A percentile compares a stretch with the other conserved stretches of the same genome.
Evolutionary conservation across 2,888 invertebrate species (phyloP).

Genomic region (Sericinus montela): DNA sequence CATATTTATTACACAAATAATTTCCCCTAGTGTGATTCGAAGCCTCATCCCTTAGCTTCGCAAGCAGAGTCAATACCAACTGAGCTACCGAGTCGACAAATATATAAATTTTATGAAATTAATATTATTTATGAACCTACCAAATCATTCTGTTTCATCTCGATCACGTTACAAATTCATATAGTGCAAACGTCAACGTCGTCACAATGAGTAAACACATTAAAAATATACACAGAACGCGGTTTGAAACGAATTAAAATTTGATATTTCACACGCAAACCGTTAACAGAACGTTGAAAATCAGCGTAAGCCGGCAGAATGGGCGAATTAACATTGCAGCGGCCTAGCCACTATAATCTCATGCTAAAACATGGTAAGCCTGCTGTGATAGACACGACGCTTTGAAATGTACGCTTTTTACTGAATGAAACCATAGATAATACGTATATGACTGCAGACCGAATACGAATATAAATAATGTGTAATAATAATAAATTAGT

Average conservation of each 20-base stretch:
- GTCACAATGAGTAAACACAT: not conserved
- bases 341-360: constrained; percentile 24
- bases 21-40: no score
- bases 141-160: not conserved
- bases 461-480: no score
- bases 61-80: no score
- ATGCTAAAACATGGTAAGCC: constrained; percentile 35
- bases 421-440: no score
- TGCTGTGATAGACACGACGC: constrained; percentile 22
- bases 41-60: no score
- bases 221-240: constrained; percentile 2
- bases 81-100: no score
- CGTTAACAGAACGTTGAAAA: constrained; percentile 15
- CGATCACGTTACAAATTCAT: constrained; percentile 7
- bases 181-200: not conserved
- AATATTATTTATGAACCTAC: no score
- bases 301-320: constrained; percentile 15
- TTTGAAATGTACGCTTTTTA: constrained; percentile 19
- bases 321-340: constrained; percentile 27
- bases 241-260: constrained; percentile 14
- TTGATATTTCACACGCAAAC: constrained; percentile 16
- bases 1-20: no score
- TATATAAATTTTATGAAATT: no score
- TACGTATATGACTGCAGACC: no score
- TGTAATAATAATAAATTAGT: no score